Base-by-base conservation (phyloP, 2,888 invertebrate genomes). In the Aleiodes testaceus region DNA sequence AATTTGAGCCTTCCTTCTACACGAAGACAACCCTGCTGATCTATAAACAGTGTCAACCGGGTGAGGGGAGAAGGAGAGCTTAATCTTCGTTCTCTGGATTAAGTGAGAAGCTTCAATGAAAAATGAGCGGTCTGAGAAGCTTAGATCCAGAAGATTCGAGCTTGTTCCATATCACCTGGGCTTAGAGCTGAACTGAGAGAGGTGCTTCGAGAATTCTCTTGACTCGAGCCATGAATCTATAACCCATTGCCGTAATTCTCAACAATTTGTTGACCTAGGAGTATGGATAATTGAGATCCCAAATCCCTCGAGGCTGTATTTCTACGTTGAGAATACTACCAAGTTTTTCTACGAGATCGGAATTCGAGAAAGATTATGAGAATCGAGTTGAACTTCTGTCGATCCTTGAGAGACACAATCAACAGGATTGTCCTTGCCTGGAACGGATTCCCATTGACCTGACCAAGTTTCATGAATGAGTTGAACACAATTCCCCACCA, bases 1-100 rank as follows among this genome's bases (percentile, higher is more conserved):
- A 72, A 49, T 5, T 70, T 45, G 6, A 73, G 55, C 55, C 73
- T 63, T 22, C 73, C 72, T n/a, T 73, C 69, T 3, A 73, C 70
- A 44, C 73, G 26, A 1, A 71, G 30, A n/a, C 59, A 36, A 7
- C 68, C 69, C 0, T 16, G 16, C 0, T 12, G 1, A 36, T 75
- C 72, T 5, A 73, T 14, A 44, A 66, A 73, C 5, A 69, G 61
- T 1, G 68, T 71, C 30, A 75, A 70, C 11, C 42, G 3, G 9
- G 7, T 44, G 11, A 44, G 20, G 2, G 42, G 14, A 63, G 26
- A 5, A 55, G 12, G 3, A 3, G 55, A 55, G 4, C 55, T 55
- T n/a, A 55, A 14, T 26, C 30, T 55, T n/a, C 7, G 22, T 12
- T n/a, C 30, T 55, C 55, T 55, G 55, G 55, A 55, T 26, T 30